Conservation (phyloP, 2,888 invertebrate species). For the Tiphia femorata region DNA sequence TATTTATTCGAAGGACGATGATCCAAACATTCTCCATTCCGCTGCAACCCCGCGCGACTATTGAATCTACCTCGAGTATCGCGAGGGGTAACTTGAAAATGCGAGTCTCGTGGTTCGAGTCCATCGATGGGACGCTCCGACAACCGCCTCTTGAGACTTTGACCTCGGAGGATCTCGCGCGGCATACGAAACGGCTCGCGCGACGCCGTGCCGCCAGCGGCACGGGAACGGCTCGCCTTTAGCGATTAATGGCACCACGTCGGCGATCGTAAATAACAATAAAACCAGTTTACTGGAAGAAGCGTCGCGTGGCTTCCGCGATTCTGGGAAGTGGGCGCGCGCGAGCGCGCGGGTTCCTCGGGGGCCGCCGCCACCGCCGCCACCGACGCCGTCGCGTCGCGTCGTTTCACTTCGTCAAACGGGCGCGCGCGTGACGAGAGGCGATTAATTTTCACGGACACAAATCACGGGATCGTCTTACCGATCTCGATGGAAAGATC, state of each 20-base stretch:
- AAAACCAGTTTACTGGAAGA: slow-evolving; percentile 43
- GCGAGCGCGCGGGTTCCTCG: slow-evolving; percentile 20
- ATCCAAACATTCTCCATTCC: no score
- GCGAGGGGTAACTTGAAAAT: no score
- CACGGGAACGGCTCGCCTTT: slow-evolving; percentile 16
- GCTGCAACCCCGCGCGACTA: no score
- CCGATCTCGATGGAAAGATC: slow-evolving; percentile 7
- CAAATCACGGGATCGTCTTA: slow-evolving; percentile 37
- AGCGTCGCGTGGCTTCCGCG: slow-evolving; percentile 48
- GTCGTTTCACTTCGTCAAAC: slow-evolving; percentile 30
- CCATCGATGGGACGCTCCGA: neutral
- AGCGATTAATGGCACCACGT: slow-evolving; percentile 40
- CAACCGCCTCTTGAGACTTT: neutral
- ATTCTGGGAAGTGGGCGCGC: slow-evolving; percentile 38
- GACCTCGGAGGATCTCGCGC: neutral
- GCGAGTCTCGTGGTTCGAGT: neutral
- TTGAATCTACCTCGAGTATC: no score
- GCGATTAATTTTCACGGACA: slow-evolving; percentile 49
- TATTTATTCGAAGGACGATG: no score
- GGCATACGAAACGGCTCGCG: neutral
- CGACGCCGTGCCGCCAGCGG: no score
- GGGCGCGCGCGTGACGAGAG: slow-evolving; percentile 24
- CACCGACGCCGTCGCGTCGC: slow-evolving; percentile 28
- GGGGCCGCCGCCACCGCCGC: slow-evolving; percentile 29
- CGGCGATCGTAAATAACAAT: slow-evolving; percentile 48